phyloP scores from a whole-genome alignment of 1,140 invertebrate species.

The Bombus sibiricus region DNA sequence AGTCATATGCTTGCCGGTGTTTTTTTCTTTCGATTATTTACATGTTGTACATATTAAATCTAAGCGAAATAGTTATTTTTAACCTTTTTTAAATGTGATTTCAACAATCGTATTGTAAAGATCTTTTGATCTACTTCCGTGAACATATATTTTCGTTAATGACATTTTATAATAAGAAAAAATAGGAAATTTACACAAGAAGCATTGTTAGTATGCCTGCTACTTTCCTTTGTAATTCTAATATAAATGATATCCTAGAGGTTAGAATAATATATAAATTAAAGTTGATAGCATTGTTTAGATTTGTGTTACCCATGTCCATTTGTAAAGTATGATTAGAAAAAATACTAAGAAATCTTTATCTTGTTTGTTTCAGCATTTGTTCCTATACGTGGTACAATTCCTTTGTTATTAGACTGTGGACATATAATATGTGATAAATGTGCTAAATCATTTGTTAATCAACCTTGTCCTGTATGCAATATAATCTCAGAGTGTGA shows the following conservation, averaged over 20 bases:
- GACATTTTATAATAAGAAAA: background rate
- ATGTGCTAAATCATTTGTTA: slow-evolving; percentile 60
- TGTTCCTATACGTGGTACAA: slow-evolving; percentile 29
- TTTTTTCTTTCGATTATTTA: slow-evolving; percentile 30
- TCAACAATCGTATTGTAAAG: background rate
- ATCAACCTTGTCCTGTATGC: slow-evolving; percentile 56
- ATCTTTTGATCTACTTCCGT: background rate
- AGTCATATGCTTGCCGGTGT: background rate
- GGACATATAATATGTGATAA: slow-evolving; percentile 78
- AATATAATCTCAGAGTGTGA: background rate
- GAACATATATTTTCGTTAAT: background rate
- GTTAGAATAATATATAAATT: slow-evolving; percentile 4
- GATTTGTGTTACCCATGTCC: background rate
- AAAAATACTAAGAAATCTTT: slow-evolving; percentile 3
- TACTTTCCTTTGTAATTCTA: background rate
- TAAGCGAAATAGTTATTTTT: background rate
- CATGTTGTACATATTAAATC: background rate
- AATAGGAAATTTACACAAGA: background rate
- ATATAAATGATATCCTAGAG: background rate
- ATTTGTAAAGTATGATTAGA: background rate
- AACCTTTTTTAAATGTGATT: background rate
- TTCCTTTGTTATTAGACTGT: slow-evolving; percentile 78
- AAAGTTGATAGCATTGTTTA: background rate
- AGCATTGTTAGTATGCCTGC: background rate
- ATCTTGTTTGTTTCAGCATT: slow-evolving; percentile 60